Evolutionary conservation across 2,888 invertebrate genomes (phyloP), one percentile per base, ranked within the genome.

Genomic region (Cataglyphis altisquamis): DNA sequence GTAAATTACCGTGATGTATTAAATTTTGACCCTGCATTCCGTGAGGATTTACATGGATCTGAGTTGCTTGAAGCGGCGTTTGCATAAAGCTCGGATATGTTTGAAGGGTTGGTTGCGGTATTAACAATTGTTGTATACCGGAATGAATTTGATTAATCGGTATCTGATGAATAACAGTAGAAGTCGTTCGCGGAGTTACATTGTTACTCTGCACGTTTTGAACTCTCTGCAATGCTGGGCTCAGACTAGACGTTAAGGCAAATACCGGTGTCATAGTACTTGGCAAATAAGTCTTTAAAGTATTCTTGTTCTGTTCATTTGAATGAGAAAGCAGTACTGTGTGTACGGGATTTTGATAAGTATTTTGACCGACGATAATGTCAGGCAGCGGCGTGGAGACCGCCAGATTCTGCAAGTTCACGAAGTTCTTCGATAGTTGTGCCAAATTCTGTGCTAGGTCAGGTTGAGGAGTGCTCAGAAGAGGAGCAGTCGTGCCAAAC

Each of bases 361-460:
- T 89, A 48, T 90, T 94, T 77, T 94, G 94, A 5, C 94, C 94
- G 2, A 94, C 92, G 21, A 95, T 93, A 5, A 94, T 86, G 15
- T 95, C 94, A 0, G 94, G 92, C 10, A 91, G 81, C 0, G 92
- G 60, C 2, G 91, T 91, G 0, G 93, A 87, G 0, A 92, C 55
- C n/a, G 86, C 90, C n/a, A 91, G 85, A 64, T 90, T 52, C n/a
- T 52, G 52, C 52, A 52, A n/a, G 52, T 52, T 52, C 15, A 85
- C 90, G 18, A 91, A 86, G 62, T 90, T 90, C 3, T 89, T 84
- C 0, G 89, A 52, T 32, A 82, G 3, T 12, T 52, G 52, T n/a
- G 67, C 83, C 9, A 75, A 29, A 3, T 82, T 82, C 1, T 81
- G 73, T 18, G 60, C 68, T 0, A 89, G 25, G 0, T 32, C 8